phyloP scores from a whole-genome alignment of 2,113 vertebrate species.

The Clinocottus analis region DNA sequence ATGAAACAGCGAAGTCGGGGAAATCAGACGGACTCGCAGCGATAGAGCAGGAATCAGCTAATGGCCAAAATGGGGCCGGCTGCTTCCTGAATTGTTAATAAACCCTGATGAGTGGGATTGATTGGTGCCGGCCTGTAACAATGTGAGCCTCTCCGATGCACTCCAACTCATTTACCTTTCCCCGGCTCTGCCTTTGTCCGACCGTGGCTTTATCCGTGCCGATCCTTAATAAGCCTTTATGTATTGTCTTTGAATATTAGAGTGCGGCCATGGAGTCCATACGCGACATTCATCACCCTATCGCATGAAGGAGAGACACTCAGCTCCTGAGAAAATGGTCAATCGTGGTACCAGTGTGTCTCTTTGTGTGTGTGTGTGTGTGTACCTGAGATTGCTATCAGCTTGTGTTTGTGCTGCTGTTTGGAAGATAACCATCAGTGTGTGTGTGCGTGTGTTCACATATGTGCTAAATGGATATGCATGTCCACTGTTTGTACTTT shows the following conservation, averaged over 20 bases:
- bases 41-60: slow-evolving; percentile 49
- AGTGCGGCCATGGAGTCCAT: slow-evolving; percentile 26
- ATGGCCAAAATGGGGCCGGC: slow-evolving; percentile 59
- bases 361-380: background rate
- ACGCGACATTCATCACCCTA: slow-evolving; percentile 39
- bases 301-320: slow-evolving; percentile 35
- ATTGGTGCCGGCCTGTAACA: slow-evolving; percentile 66
- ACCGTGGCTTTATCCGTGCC: slow-evolving; percentile 45
- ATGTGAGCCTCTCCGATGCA: slow-evolving; percentile 57
- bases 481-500: slow-evolving; percentile 45
- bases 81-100: slow-evolving; percentile 77
- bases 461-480: slow-evolving; percentile 43
- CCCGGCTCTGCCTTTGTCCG: slow-evolving; percentile 59
- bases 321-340: slow-evolving; percentile 18
- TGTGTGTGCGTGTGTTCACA: slow-evolving; percentile 9
- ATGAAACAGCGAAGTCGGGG: background rate
- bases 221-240: slow-evolving; percentile 50
- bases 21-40: slow-evolving; percentile 12
- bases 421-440: slow-evolving; percentile 48
- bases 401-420: slow-evolving; percentile 37
- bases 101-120: slow-evolving; percentile 72
- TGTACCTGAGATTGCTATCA: slow-evolving; percentile 37
- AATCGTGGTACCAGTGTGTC: background rate
- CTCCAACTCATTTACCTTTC: slow-evolving; percentile 71
- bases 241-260: slow-evolving; percentile 59